Base-by-base conservation (phyloP, 2,888 invertebrate species). In the Drosophila rubida region DNA sequence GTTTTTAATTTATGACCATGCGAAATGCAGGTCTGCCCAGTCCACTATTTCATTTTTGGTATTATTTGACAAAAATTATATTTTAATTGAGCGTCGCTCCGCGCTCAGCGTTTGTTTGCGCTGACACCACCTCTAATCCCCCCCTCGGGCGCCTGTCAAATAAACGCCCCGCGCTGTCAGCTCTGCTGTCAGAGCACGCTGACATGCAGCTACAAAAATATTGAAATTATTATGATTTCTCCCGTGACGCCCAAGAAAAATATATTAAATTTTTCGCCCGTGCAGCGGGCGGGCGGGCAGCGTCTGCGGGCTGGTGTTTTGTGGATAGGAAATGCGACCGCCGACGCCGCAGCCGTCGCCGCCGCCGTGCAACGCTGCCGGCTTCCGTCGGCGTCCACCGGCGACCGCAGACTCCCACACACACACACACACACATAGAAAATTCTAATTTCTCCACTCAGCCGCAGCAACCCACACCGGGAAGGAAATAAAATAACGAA, bases 1-100 rank as follows among this genome's bases (percentile, higher is more conserved):
- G 88, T 86, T 88, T 88, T 88, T 84, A 90, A 90, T 90, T 90
- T 90, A 90, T 90, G 87, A 58, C 74, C 81, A 82, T 85, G 82
- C 72, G 85, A 85, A 85, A 55, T 66, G 61, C 45, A 35, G 13
- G 13, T 45, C 72, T 41, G 53, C 22, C 55, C 50, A 35, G 51
- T 61, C 13, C 35, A 23, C 32, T 54, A 57, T 71, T 57, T 57
- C 45, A 59, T 73, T 70, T 53, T 55, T 42, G 37, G 54, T 45
- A 70, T 48, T 66, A 70, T 73, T 80, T 65, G 65, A 42, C 59
- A 72, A 77, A 85, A 88, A 86, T 88, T 84, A 87, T 88, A 79
- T 88, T 89, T 89, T 88, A 88, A 88, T 89, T 88, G 89, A 89
- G 77, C 75, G 67, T 54, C 63, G 53, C 19, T 7, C 19, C 19